phyloP scores from a whole-genome alignment of 2,113 vertebrate genomes.

The Cygnus atratus region DNA sequence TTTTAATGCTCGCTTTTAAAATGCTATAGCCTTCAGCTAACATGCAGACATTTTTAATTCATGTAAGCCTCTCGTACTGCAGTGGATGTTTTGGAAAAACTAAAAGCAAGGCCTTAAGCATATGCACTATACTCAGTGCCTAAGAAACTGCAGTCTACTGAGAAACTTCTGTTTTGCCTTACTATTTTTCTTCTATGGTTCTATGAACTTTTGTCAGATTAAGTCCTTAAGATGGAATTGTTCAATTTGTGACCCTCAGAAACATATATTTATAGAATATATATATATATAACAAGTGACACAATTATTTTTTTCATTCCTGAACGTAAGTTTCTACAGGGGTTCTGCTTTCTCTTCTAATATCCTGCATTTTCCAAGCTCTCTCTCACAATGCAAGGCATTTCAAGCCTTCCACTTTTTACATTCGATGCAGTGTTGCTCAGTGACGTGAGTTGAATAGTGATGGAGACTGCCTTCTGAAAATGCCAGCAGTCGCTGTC shows the following conservation, averaged over 20 bases:
- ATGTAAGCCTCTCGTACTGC: neutral
- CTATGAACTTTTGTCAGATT: neutral
- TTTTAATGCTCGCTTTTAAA: constrained; percentile 48
- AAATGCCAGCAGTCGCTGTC: neutral
- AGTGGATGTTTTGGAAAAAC: neutral
- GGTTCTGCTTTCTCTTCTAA: neutral
- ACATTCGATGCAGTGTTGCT: neutral
- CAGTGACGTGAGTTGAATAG: neutral
- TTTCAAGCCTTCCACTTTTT: neutral
- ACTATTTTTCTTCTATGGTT: neutral
- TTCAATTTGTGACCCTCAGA: neutral
- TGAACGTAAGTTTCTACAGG: neutral
- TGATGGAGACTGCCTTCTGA: neutral
- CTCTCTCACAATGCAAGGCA: neutral
- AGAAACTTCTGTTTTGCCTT: neutral
- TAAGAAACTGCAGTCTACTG: neutral
- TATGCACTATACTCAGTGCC: neutral
- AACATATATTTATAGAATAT: neutral
- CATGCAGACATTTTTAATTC: neutral
- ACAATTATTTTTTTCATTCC: neutral
- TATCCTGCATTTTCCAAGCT: neutral
- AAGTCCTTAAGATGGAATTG: neutral
- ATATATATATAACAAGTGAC: neutral
- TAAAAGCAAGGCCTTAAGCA: neutral
- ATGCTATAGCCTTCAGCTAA: constrained; percentile 20